Base-by-base conservation (phyloP, 2,797 vertebrate genomes). In the Poecilia gillii region DNA sequence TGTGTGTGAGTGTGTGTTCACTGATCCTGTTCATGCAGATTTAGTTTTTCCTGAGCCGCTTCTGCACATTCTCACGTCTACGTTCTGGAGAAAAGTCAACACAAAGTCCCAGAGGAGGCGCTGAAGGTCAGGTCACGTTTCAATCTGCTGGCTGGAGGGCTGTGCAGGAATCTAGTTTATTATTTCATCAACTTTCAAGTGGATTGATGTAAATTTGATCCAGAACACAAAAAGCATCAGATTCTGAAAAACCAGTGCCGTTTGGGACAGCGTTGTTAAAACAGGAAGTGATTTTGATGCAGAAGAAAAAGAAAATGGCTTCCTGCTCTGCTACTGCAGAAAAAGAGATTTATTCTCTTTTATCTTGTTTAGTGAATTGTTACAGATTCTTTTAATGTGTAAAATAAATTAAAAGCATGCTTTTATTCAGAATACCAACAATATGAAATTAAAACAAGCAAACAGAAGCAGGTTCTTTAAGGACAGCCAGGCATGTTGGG, bases 31-130 rank as follows among this genome's bases (percentile, higher is more conserved):
- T 28, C 23, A 9, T 47, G 28, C 57, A 36, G 23, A 18, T 36
- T 36, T 39, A 14, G 12, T 6, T 78, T 76, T 79, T 92, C 90
- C 95, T 97, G 96, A 95, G 94, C 90, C 0, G 0, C 0, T 12
- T 71, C 72, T 72, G 51, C 93, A 99, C 97, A 99, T 97, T 89
- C 97, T 0, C 98, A 99, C 75, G 95, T 98, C 88, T 99, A 99
- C 0, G 90, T 97, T 72, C 92, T 99, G 91, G 98, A 99, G 88
- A 97, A 96, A 7, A 98, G 97, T 93, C 97, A 98, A 85, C 98
- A 99, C 92, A 97, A 96, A 79, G 96, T 99, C 16, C 98, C 98
- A 0, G 98, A 99, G 91, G 98, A 99, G 88, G 98, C 98, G 0
- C 95, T 99, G 72, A 98, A 98, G 97, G 98, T 99, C 64, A 79